phyloP scores from a whole-genome alignment of 2,113 vertebrate genomes.

The Gracilinanus agilis region DNA sequence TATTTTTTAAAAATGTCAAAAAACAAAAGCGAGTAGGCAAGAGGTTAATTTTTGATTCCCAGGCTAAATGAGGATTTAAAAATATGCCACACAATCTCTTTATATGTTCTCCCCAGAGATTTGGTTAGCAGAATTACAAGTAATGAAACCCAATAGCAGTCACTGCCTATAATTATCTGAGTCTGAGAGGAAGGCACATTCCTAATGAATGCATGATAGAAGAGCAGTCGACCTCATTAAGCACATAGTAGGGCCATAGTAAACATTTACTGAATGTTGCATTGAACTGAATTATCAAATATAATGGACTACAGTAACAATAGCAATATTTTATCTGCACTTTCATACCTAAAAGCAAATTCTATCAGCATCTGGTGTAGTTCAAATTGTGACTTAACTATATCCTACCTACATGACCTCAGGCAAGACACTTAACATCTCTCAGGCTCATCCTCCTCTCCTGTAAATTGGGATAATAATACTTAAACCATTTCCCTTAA shows the following conservation, averaged over 20 bases:
- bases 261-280: background rate
- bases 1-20: background rate
- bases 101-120: background rate
- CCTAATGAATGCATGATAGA: background rate
- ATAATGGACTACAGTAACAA: too few relatives aligned
- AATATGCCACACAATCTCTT: background rate
- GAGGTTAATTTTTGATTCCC: background rate
- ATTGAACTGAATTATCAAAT: too few relatives aligned
- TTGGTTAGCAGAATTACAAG: background rate
- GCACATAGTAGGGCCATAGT: background rate
- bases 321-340: too few relatives aligned
- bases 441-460: background rate
- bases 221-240: background rate
- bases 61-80: background rate
- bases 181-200: background rate
- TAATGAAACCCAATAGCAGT: background rate
- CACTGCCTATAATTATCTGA: background rate
- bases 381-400: background rate
- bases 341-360: too few relatives aligned
- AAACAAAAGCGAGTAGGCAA: background rate
- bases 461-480: background rate
- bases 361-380: too few relatives aligned
- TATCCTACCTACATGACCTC: background rate
- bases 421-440: background rate
- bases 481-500: background rate